Base-by-base conservation (phyloP, 2,888 invertebrate genomes). In the Phalera bucephala region DNA sequence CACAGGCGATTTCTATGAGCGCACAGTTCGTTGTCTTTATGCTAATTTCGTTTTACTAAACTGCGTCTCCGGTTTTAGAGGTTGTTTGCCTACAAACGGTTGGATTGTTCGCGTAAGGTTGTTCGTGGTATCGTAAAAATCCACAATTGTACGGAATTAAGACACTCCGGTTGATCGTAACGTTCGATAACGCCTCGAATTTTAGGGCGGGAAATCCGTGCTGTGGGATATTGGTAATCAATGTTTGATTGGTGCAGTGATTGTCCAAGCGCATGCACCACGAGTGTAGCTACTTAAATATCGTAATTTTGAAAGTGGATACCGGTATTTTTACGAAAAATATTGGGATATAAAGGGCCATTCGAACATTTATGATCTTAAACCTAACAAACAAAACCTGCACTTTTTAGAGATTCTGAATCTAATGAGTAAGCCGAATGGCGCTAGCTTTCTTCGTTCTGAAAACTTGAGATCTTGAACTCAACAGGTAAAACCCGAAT, bases 41-140 rank as follows among this genome's bases (percentile, higher is more conserved):
- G 69, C 67, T 70, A 75, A 73, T 74, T 65, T 57, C 57, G 60
- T 54, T 66, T 51, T 58, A 69, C 64, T 45, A 62, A 66, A 68
- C 56, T 61, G 58, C 51, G 61, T 58, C 66, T 68, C 66, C 62
- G 61, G 57, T 64, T 66, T 60, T 64, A 52, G 52, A 65, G 56
- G 63, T 61, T 66, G 69, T 68, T 64, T 61, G 63, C 51, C 55
- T 61, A 63, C 62, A 52, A 61, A 57, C 53, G 50, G 44, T 52
- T 48, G 45, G 40, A 50, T 61, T 57, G 52, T 64, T 56, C 49
- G 35, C 37, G 39, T 48, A 49, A 57, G 39, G 47, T 48, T 47
- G 44, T 39, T 49, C 28, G 42, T 42, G 48, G 34, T 49, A 52
- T 61, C 63, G 54, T 61, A 47, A 58, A 57, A 53, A 49, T 56